phyloP scores from a whole-genome alignment of 92 coral and sea anemone genomes.

The Porites lobata region DNA sequence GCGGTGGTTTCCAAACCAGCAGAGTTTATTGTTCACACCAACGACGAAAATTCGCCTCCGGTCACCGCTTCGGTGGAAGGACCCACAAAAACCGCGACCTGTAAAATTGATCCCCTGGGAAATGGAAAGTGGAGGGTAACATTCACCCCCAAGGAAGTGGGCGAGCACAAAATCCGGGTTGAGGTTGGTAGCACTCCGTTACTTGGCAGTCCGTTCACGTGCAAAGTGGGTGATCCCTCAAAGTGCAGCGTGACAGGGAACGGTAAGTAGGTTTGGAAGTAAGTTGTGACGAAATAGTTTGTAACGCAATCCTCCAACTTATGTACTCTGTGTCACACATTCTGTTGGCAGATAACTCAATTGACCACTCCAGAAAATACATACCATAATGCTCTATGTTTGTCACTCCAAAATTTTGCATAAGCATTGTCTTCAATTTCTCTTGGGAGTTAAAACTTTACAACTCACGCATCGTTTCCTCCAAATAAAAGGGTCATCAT shows the following conservation, averaged over 20 bases:
- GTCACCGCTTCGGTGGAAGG: conserved; percentile 87
- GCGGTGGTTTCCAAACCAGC: conserved; percentile 84
- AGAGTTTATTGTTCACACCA: conserved; percentile 86
- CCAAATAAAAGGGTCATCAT: too few relatives aligned
- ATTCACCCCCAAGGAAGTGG: conserved; percentile 88
- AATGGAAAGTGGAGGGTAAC: conserved; percentile 83
- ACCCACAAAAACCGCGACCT: conserved; percentile 77
- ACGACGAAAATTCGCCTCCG: conserved; percentile 76
- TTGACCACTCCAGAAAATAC: background rate
- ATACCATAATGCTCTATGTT: too few relatives aligned
- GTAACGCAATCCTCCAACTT: background rate
- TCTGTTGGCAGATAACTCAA: background rate
- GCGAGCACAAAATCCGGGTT: conserved; percentile 89
- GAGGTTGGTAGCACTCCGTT: conserved; percentile 83
- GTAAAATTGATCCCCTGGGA: conserved; percentile 51
- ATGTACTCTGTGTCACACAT: background rate
- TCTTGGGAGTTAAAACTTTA: background rate
- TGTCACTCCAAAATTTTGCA: too few relatives aligned
- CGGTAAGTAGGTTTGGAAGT: conserved; percentile 47
- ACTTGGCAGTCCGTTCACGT: conserved; percentile 90
- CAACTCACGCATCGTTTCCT: too few relatives aligned
- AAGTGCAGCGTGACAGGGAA: conserved; percentile 73
- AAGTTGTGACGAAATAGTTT: background rate
- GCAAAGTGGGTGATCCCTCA: conserved; percentile 94
- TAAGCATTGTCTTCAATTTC: background rate